Evolutionary conservation across 2,797 vertebrate genomes (phyloP).

Genomic region (Notamacropus eugenii): DNA sequence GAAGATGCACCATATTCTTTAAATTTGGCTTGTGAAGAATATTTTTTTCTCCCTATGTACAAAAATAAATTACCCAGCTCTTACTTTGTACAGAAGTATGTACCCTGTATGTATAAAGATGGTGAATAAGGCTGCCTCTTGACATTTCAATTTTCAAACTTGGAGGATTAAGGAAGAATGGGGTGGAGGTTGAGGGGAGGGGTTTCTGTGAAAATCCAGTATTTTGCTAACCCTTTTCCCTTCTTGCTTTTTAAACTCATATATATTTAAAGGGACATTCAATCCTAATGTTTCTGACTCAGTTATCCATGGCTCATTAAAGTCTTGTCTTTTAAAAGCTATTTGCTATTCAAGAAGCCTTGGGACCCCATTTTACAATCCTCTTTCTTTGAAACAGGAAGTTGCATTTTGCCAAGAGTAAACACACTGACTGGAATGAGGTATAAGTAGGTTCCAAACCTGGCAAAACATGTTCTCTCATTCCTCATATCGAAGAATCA

Average conservation of each 20-base stretch:
- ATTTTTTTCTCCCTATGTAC: constrained; percentile 36
- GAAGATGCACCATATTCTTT: constrained; percentile 27
- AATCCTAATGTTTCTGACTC: constrained; percentile 74
- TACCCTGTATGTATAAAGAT: neutral
- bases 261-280: constrained; percentile 73
- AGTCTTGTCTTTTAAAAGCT: constrained; percentile 74
- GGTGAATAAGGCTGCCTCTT: neutral
- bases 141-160: neutral
- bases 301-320: constrained; percentile 65
- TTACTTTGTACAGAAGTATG: neutral
- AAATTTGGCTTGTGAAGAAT: constrained; percentile 34
- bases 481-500: neutral
- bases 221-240: constrained; percentile 51
- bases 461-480: neutral
- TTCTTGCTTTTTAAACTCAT: constrained; percentile 58
- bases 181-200: no score
- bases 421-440: constrained; percentile 16
- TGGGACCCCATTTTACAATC: constrained; percentile 58
- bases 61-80: neutral
- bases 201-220: constrained; percentile 60
- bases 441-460: neutral
- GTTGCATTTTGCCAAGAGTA: constrained; percentile 59
- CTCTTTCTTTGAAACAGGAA: constrained; percentile 69
- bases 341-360: constrained; percentile 63
- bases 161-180: neutral